Base-by-base conservation (phyloP, 2,797 vertebrate species). In the Coreius guichenoti region DNA sequence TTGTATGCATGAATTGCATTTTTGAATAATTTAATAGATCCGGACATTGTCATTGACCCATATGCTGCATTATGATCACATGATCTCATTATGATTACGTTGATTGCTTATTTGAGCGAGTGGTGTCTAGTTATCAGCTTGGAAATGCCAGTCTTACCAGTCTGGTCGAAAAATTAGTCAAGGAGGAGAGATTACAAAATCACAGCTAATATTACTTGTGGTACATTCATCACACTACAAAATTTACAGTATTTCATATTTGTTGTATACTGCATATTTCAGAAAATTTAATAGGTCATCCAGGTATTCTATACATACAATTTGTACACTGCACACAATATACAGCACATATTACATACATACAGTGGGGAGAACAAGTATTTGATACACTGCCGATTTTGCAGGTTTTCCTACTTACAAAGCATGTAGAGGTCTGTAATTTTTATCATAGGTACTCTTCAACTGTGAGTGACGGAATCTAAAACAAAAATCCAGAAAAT, bases 191-290 rank as follows among this genome's bases (percentile, higher is more conserved):
- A 31, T 75, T 51, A 21, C 8, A 51, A 75, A 51, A 51, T 54
- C 45, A 74, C 17, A 51, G 65, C 16, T 36, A 1, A 21, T 33
- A 33, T 68, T 68, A 36, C 8, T 68, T 68, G 17, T 68, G 31
- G 31, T 68, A 3, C 17, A 68, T 63, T 21, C 4, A 3, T 9
- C 65, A 68, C 17, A 36, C 65, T 68, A 63, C 13, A 29, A 29
- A 29, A 16, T 63, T 2, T 29, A 29, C 58, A 29, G n/a, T 14
- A 29, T 63, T 63, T 1, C 26, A 16, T 9, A 36, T 67, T 31
- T 80, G 16, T 75, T 75, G 73, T 33, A 33, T 54, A 21, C 11
- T 75, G 29, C 45, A 80, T 80, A 36, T 80, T 67, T 80, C 7
- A 65, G 1, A 26, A 39, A 58, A 16, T 36, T 5, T 29, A 29